Percentiles rank a stretch among this genome's conserved stretches.
Evolutionary conservation across 1,140 invertebrate genomes (phyloP).

Genomic region (Venturia canescens): DNA sequence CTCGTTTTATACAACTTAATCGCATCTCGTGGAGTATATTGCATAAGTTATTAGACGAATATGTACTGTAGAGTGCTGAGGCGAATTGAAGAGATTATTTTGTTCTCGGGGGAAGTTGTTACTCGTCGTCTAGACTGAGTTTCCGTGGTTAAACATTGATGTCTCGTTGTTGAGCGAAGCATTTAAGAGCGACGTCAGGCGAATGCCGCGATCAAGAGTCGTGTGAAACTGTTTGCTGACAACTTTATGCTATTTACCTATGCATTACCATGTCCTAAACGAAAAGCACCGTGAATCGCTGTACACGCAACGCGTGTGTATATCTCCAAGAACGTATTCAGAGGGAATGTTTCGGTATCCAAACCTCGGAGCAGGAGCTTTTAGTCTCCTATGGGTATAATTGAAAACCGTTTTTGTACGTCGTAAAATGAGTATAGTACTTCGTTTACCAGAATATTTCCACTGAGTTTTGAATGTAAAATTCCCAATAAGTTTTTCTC

Average conservation of each 20-base stretch:
- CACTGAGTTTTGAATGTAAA: too few relatives aligned
- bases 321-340: not conserved
- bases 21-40: not conserved
- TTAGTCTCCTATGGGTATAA: too few relatives aligned
- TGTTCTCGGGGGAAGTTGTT: not conserved
- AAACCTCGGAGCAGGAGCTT: not conserved
- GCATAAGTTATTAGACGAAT: not conserved
- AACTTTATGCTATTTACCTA: constrained; percentile 59
- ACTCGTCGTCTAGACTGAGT: not conserved
- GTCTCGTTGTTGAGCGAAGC: not conserved
- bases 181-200: not conserved
- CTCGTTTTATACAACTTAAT: not conserved
- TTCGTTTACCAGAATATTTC: too few relatives aligned
- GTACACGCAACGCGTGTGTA: not conserved
- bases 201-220: constrained; percentile 2
- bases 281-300: constrained; percentile 1
- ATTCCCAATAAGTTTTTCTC: too few relatives aligned
- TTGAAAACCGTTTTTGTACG: too few relatives aligned
- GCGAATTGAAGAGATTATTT: not conserved
- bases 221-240: constrained; percentile 45
- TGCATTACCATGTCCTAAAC: constrained; percentile 49
- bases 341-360: not conserved
- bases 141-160: constrained; percentile 28
- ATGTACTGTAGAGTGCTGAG: not conserved
- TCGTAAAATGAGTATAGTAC: too few relatives aligned